These are phyloP conservation scores for Unio delphinus DNA, from an alignment of 2,888 invertebrate genomes.

Conservation along the genomic window DNA sequence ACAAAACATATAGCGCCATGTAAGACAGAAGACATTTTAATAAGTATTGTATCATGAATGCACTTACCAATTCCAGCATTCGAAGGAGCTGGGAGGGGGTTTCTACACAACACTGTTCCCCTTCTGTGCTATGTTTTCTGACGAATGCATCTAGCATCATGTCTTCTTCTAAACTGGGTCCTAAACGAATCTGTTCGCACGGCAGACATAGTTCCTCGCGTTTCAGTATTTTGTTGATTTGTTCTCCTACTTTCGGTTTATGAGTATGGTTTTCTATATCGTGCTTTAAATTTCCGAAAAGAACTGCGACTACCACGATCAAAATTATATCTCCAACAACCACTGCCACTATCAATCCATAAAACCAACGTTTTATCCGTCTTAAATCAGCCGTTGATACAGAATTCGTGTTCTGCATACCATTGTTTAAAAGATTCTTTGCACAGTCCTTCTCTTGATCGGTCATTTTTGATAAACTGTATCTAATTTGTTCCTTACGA, in stretches of 20 bases:
- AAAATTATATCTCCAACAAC: slow-evolving; percentile 51
- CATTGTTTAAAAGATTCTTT: slow-evolving; percentile 15
- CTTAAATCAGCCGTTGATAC: no score
- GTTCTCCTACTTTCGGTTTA: slow-evolving; percentile 62
- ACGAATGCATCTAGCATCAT: slow-evolving; percentile 54
- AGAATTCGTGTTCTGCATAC: background rate
- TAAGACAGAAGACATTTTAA: background rate
- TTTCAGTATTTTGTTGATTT: slow-evolving; percentile 56
- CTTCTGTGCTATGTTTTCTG: slow-evolving; percentile 35
- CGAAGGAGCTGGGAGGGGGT: slow-evolving; percentile 54
- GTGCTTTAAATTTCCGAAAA: slow-evolving; percentile 57
- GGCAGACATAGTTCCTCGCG: slow-evolving; percentile 58
- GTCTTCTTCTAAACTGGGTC: slow-evolving; percentile 59
- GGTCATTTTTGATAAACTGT: slow-evolving; percentile 6
- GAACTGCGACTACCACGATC: slow-evolving; percentile 50
- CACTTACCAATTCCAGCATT: slow-evolving; percentile 57
- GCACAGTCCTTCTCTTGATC: slow-evolving; percentile 15
- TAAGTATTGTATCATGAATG: slow-evolving; percentile 1
- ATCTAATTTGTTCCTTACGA: no score
- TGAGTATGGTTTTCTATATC: slow-evolving; percentile 57
- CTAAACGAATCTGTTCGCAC: slow-evolving; percentile 54
- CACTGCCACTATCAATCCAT: slow-evolving; percentile 47
- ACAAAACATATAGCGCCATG: background rate
- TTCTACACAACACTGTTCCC: slow-evolving; percentile 60
- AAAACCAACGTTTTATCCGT: slow-evolving; percentile 25